These are phyloP conservation scores for Sigmodon hispidus DNA, from an alignment of 2,113 vertebrate species.

Conservation along the genomic window DNA sequence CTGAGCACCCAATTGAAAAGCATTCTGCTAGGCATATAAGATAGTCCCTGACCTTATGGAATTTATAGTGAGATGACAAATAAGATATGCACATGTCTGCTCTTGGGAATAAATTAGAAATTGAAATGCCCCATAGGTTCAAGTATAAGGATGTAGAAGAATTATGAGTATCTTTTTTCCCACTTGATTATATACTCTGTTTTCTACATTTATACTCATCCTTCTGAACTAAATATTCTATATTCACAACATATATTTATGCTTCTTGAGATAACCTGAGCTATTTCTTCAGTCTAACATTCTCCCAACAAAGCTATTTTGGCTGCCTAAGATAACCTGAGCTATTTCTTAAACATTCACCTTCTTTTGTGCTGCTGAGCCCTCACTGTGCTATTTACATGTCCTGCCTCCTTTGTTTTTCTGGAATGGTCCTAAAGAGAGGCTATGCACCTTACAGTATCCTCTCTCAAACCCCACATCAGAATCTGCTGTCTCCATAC, in stretches of 20 bases:
- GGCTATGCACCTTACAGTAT: background rate
- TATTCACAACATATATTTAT: background rate
- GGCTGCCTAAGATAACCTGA: background rate
- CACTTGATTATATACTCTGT: background rate
- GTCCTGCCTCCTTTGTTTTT: background rate
- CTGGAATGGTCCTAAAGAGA: background rate
- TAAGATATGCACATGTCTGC: background rate
- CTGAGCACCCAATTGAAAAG: background rate
- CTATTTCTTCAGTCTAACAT: too few species aligned
- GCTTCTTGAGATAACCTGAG: constrained; percentile 10
- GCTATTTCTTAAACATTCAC: background rate
- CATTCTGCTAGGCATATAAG: background rate
- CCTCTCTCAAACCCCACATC: background rate
- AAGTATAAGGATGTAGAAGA: background rate
- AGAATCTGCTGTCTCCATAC: background rate
- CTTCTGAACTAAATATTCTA: background rate
- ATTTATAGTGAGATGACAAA: background rate
- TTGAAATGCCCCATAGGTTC: background rate
- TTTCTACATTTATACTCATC: background rate
- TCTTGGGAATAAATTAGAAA: constrained; percentile 24
- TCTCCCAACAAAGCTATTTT: too few species aligned
- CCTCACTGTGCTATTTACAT: background rate
- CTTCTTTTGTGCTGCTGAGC: background rate
- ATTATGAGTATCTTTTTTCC: background rate
- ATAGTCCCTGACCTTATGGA: background rate